Percentiles rank a stretch among this genome's conserved stretches.
Conservation (phyloP, 2,113 vertebrate species). For the Rhinichthys klamathensis region DNA sequence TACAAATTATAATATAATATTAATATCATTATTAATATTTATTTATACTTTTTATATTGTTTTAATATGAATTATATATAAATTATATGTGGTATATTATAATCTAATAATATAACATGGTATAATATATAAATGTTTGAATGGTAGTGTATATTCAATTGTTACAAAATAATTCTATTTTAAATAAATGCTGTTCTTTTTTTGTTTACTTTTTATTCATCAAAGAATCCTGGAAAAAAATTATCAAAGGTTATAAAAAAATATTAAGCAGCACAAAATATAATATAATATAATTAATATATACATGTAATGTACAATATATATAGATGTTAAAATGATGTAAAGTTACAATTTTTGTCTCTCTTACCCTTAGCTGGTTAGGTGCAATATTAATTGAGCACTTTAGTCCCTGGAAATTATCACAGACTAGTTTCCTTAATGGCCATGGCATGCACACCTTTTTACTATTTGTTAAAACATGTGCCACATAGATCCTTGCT, state of each 20-base stretch:
- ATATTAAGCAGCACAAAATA: neutral
- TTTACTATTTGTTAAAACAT: neutral
- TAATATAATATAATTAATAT: neutral
- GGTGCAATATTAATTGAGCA: neutral
- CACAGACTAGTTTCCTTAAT: neutral
- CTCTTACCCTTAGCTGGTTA: neutral
- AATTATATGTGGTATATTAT: too few species aligned
- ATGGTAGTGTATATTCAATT: too few species aligned
- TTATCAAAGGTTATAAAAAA: neutral
- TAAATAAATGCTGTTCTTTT: too few species aligned
- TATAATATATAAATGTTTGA: too few species aligned
- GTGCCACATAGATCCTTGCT: neutral
- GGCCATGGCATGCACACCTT: neutral
- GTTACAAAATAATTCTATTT: too few species aligned
- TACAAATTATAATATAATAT: too few species aligned
- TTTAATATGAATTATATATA: neutral
- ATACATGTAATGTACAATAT: neutral
- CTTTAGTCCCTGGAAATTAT: neutral
- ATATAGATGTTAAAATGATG: too few species aligned
- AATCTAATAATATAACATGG: too few species aligned
- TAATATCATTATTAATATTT: neutral
- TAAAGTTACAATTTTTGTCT: neutral
- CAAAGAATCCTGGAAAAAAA: too few species aligned
- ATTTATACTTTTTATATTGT: neutral
- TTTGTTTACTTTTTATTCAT: too few species aligned